Percentiles rank a stretch among this genome's conserved stretches.
Conservation (phyloP, 1,140 invertebrate species). For the Drosophila neocordata region DNA sequence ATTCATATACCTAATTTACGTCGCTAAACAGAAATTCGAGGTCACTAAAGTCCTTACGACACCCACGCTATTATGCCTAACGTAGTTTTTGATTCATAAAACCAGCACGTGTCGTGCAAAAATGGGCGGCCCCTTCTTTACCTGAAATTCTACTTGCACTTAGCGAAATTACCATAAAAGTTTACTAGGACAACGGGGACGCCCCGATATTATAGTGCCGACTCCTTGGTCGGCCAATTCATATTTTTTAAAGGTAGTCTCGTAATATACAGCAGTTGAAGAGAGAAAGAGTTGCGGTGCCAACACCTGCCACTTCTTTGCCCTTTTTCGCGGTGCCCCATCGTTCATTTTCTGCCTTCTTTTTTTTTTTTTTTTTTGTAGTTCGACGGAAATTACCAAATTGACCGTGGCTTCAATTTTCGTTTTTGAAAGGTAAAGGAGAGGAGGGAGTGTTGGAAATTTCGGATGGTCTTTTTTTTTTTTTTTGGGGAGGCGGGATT, state of each 20-base stretch:
- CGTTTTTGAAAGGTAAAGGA: slow-evolving; percentile 6
- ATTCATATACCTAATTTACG: neutral
- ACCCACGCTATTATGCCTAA: slow-evolving; percentile 34
- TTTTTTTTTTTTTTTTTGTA: slow-evolving; percentile 48
- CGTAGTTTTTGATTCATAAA: slow-evolving; percentile 73
- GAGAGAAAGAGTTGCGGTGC: slow-evolving; percentile 37
- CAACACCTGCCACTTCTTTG: slow-evolving; percentile 12
- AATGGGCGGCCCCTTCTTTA: slow-evolving; percentile 22
- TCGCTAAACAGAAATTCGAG: neutral
- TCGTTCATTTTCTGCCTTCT: slow-evolving; percentile 2
- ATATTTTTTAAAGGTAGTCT: slow-evolving; percentile 58
- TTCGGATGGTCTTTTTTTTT: neutral
- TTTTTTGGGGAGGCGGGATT: neutral
- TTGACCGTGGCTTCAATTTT: slow-evolving; percentile 80
- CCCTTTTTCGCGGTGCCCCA: slow-evolving; percentile 17
- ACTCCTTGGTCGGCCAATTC: slow-evolving; percentile 42
- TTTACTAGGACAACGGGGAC: slow-evolving; percentile 59
- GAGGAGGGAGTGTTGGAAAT: neutral
- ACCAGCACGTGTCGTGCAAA: slow-evolving; percentile 46
- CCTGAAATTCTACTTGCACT: slow-evolving; percentile 67
- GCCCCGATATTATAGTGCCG: slow-evolving; percentile 25
- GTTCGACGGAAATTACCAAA: slow-evolving; percentile 72
- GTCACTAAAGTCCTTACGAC: slow-evolving; percentile 23
- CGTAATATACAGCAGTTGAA: slow-evolving; percentile 43
- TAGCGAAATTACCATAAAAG: slow-evolving; percentile 75